Evolutionary conservation across 2,113 vertebrate species (phyloP).

Genomic region (Tupaia chinensis): DNA sequence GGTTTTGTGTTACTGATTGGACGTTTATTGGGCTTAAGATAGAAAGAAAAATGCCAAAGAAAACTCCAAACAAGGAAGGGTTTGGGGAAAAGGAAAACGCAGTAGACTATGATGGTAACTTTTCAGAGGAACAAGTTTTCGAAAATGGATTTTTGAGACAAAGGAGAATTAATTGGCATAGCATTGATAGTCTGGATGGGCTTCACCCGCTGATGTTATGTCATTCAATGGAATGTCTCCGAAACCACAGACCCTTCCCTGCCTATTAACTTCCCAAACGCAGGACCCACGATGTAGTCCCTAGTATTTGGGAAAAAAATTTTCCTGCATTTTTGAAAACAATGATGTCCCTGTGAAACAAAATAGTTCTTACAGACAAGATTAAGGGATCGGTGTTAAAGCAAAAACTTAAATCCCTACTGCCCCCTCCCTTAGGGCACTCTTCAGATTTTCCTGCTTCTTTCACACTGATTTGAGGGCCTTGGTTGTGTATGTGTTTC

Average conservation of each 20-base stretch:
- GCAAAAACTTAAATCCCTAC: not conserved
- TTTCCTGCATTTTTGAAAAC: not conserved
- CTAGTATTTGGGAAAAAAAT: slow-evolving; percentile 5
- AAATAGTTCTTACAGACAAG: not conserved
- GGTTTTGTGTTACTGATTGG: slow-evolving; percentile 52
- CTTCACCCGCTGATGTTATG: slow-evolving; percentile 9
- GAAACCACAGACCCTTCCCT: not conserved
- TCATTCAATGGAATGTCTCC: slow-evolving; percentile 39
- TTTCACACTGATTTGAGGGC: not conserved
- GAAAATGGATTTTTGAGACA: slow-evolving; percentile 38
- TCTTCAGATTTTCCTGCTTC: slow-evolving; percentile 3
- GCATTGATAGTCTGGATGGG: not conserved
- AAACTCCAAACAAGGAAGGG: slow-evolving; percentile 19
- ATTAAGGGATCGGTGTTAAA: not conserved
- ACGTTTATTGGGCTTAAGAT: slow-evolving; percentile 47
- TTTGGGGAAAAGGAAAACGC: not conserved
- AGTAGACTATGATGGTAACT: slow-evolving; percentile 1
- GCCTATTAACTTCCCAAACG: slow-evolving; percentile 7
- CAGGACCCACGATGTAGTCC: not conserved
- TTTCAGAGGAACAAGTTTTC: slow-evolving; percentile 11
- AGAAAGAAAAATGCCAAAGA: slow-evolving; percentile 42
- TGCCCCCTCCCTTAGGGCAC: not conserved
- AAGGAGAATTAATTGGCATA: not conserved
- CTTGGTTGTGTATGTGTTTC: not conserved
- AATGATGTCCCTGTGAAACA: not conserved